Conservation (phyloP, 2,888 invertebrate genomes). For the Tortricodes alternella region DNA sequence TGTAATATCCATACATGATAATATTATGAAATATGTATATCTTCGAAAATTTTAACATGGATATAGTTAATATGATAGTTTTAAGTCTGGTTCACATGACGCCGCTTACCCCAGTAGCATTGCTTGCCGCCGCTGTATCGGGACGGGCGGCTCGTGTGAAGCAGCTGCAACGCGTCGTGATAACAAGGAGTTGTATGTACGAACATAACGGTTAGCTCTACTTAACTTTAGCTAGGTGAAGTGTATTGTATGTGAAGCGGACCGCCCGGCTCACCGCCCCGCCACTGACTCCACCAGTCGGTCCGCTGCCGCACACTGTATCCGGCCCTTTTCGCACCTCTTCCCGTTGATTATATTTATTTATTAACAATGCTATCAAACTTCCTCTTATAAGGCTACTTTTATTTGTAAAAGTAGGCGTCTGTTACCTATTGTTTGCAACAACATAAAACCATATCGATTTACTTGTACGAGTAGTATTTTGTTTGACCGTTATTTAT, state of each 20-base stretch:
- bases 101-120: constrained; percentile 12
- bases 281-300: constrained; percentile 70
- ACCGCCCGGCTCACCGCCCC: constrained; percentile 46
- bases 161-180: constrained; percentile 49
- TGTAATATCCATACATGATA: constrained; percentile 40
- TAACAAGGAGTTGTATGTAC: constrained; percentile 58
- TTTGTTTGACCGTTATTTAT: constrained; percentile 76
- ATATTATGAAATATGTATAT: constrained; percentile 47
- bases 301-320: constrained; percentile 22
- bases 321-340: constrained; percentile 30
- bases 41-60: constrained; percentile 59
- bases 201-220: constrained; percentile 48
- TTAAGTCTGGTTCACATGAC: constrained; percentile 33
- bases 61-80: constrained; percentile 57
- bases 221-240: constrained; percentile 31
- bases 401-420: constrained; percentile 35
- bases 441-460: constrained; percentile 74
- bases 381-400: constrained; percentile 40
- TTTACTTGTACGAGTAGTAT: constrained; percentile 71
- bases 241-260: constrained; percentile 37
- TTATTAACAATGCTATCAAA: constrained; percentile 32
- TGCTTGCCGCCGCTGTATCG: constrained; percentile 11
- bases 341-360: constrained; percentile 43
- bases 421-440: constrained; percentile 44
- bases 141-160: constrained; percentile 21